Evolutionary conservation across 2,113 vertebrate species (phyloP).

Genomic region (Eudyptes chrysolophus): DNA sequence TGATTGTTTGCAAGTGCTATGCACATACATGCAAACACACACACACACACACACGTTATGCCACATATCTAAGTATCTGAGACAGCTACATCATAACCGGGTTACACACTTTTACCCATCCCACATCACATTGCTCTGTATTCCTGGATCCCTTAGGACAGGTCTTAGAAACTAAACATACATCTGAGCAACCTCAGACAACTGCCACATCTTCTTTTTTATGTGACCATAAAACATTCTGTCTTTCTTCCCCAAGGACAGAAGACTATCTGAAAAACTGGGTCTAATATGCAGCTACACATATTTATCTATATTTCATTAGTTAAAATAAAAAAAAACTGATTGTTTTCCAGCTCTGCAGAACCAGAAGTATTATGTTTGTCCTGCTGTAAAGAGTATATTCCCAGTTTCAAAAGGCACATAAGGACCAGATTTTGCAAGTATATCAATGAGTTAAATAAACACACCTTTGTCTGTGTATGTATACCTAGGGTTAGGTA

Average conservation of each 20-base stretch:
- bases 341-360: neutral
- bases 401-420: neutral
- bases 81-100: neutral
- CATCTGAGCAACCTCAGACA: neutral
- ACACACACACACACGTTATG: fast-evolving
- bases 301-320: neutral
- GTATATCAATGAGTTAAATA: neutral
- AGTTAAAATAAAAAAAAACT: neutral
- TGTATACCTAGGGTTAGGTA: neutral
- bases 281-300: neutral
- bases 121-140: neutral
- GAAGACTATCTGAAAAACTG: neutral
- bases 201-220: neutral
- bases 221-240: neutral
- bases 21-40: neutral
- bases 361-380: neutral
- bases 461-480: neutral
- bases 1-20: neutral
- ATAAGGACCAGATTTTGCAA: neutral
- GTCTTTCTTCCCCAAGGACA: neutral
- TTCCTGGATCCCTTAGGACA: neutral
- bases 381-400: neutral
- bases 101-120: neutral
- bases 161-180: neutral
- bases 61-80: neutral